Base-by-base conservation (phyloP, 2,888 invertebrate genomes). In the Drosophila neonasuta region DNA sequence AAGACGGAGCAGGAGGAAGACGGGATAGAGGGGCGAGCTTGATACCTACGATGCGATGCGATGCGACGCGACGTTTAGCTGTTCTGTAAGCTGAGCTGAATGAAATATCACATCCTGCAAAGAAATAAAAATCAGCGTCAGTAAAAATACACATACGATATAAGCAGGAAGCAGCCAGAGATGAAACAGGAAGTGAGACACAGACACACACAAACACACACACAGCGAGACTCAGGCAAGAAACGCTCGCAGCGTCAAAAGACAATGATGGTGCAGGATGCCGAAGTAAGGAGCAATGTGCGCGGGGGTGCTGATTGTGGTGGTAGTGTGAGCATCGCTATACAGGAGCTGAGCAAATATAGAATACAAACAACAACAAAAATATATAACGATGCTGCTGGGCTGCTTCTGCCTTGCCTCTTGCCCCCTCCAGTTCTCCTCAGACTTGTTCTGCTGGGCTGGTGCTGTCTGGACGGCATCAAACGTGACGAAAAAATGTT, bases 71-170 rank as follows among this genome's bases (percentile, higher is more conserved):
- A 56, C 67, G 64, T 77, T 81, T 72, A 78, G 80, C 60, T 78
- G 68, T 50, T 56, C 62, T 66, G 64, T 73, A 62, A 74, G 74
- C 71, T 55, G 68, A 74, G 65, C 71, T 72, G 72, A 82, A 80
- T 82, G 81, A 85, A 85, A 85, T 80, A 85, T 80, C 77, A 85
- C 77, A 82, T 83, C 83, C 85, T 79, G 85, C 68, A 61, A 74
- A 79, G 80, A 80, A 80, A 85, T 85, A 85, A 85, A 84, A 83
- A 85, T 85, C 85, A 85, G 75, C 82, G 80, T 71, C 74, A 71
- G 74, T 70, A 78, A 79, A 84, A 79, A 77, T 68, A 78, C 75
- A 80, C 76, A 80, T 79, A 80, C 78, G 80, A 71, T 78, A 63
- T 52, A 63, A 70, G 77, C 79, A 84, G 78, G 79, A 83, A 77